Evolutionary conservation across 2,888 invertebrate genomes (phyloP), one percentile per base, ranked within the genome.

Genomic region (Ptychoptera albimana): DNA sequence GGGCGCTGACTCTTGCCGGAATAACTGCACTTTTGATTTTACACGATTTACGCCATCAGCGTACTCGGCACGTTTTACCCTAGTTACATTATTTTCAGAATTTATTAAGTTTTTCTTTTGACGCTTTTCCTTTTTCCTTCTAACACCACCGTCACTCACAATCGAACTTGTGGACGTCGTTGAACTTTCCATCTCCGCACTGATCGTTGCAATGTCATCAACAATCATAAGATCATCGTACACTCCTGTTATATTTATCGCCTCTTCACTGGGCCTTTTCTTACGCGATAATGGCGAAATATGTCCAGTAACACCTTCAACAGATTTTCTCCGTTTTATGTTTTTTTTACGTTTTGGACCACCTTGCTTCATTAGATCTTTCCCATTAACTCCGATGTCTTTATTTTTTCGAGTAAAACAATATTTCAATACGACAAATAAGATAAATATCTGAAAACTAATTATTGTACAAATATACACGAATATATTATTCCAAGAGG

Each of bases 181-280:
- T 0, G 48, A 45, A 9, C 48, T 43, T 1, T 44, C 47, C 43
- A 46, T 46, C 5, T 44, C 44, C 14, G 37, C 47, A 23, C 29
- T 23, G 32, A 46, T 36, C 8, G 63, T 64, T 4, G 65, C 64
- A 8, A 63, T 64, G 0, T 70, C 69, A 44, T 73, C 72, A 14
- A 71, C 65, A 44, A 74, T 72, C 51, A 75, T 59, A 16, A 77
- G 64, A 41, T 77, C 75, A 31, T 69, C 61, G 44, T 77, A 76
- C 15, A 72, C 73, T 15, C 77, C 71, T 1, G 69, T 68, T 47
- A 76, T 74, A 48, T 70, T 70, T 56, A 79, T 63, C 1, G 77
- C 79, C 55, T 80, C 79, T 54, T 85, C 85, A 55, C 85, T 86
- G 0, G 85, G 84, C 41, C 87, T 67, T 29, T 78, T 72, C 48